These are phyloP conservation scores for Callipepla californica DNA, from an alignment of 2,113 vertebrate genomes.

Conservation along the genomic window DNA sequence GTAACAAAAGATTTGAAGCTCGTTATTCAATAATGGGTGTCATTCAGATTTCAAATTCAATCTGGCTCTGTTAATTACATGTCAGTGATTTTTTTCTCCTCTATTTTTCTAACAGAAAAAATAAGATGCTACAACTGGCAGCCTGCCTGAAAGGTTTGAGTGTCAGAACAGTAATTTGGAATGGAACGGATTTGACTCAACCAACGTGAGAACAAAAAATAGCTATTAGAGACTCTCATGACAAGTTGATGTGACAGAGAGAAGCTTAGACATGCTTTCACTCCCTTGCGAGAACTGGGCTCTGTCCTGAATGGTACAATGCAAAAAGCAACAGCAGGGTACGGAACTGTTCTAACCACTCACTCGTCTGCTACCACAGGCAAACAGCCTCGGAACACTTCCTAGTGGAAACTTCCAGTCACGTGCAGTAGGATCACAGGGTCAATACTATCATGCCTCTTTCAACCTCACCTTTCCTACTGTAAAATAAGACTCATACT, in stretches of 20 bases:
- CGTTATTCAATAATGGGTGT: conserved; percentile 40
- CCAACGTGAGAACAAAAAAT: background rate
- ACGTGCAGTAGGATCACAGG: background rate
- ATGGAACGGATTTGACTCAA: conserved; percentile 26
- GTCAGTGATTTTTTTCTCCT: background rate
- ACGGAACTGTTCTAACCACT: background rate
- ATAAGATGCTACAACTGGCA: conserved; percentile 8
- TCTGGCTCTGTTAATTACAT: conserved; percentile 34
- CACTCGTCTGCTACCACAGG: accelerated
- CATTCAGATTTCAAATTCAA: conserved; percentile 33
- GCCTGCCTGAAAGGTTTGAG: conserved; percentile 34
- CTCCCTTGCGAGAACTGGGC: background rate
- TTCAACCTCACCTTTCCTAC: background rate
- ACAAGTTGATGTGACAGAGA: conserved; percentile 5
- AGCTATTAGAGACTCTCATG: conserved; percentile 22
- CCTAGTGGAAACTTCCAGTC: background rate
- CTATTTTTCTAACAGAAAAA: conserved; percentile 25
- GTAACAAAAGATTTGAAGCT: conserved; percentile 30
- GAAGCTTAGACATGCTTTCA: background rate
- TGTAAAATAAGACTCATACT: background rate
- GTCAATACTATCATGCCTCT: background rate
- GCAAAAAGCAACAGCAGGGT: background rate
- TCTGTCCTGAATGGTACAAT: background rate
- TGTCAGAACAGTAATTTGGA: conserved; percentile 32
- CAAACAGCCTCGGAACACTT: background rate